Base-by-base conservation (phyloP, 30 jellyfish, hydroid and myxozoan genomes). In the Turritopsis rubra region DNA sequence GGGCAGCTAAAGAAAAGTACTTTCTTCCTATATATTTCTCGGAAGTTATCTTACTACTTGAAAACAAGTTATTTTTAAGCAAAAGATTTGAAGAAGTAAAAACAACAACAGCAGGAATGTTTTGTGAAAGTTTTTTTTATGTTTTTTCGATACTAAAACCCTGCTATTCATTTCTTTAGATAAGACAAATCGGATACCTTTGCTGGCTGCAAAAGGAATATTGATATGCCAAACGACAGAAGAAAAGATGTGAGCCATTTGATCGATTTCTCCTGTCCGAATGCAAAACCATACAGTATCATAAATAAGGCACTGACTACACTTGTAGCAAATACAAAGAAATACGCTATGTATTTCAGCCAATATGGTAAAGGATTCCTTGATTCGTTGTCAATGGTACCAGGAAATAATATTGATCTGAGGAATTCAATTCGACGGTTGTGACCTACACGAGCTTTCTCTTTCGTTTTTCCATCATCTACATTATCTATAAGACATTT, bases 261-360 rank as follows among this genome's bases (percentile, higher is more conserved):
- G 23, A 88, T 92, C 0, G 98, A 88, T 75, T 88, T 92, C 83
- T 78, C 95, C 81, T 92, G 88, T 22, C 98, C 98, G 60, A 92
- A 92, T n/a, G 80, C 71, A 79, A 92, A 87, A 0, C 98, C 96
- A 54, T 92, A 92, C 78, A 87, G 86, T 41, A 88, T 78, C 52
- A 88, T 91, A 66, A 92, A 92, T 60, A 92, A 87, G 0, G 95
- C 95, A 70, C 96, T 80, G 0, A 88, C 84, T n/a, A 91, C 91
- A 0, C 95, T 81, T 0, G 87, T 87, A 18, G 75, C 20, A 81
- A 92, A 92, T 16, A 83, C 83, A 82, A 92, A 82, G 60, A 85
- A 21, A 60, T 92, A 88, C 24, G 95, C 96, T 16, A 92, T 92
- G 86, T 87, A 85, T 24, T 88, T 85, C 52, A 85, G 87, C 98